Evolutionary conservation across 2,888 invertebrate genomes (phyloP).

Genomic region (Ophion obscuratus): DNA sequence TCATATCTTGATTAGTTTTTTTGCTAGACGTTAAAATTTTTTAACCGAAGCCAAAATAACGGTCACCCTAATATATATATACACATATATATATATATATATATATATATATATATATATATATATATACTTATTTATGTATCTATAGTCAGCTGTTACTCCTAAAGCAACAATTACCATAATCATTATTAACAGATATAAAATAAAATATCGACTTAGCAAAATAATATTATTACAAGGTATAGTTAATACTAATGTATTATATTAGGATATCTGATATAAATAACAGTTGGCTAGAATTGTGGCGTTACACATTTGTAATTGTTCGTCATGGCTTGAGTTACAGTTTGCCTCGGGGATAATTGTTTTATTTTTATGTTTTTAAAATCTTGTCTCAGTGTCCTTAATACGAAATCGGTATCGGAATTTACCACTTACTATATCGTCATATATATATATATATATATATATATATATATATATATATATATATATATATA

Average conservation of each 20-base stretch:
- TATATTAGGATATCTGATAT: conserved; percentile 44
- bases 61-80: too few relatives aligned
- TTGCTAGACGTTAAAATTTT: too few relatives aligned
- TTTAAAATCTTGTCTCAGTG: not conserved
- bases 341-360: conserved; percentile 4
- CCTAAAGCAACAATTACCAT: not conserved
- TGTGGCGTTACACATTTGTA: conserved; percentile 29
- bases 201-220: conserved; percentile 15
- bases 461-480: conserved; percentile 23
- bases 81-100: too few relatives aligned
- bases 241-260: conserved; percentile 8
- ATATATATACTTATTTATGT: too few relatives aligned
- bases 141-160: not conserved
- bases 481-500: conserved; percentile 34
- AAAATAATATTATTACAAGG: not conserved
- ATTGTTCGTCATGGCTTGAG: not conserved
- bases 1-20: too few relatives aligned
- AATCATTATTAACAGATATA: conserved; percentile 13
- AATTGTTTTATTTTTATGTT: not conserved
- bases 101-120: too few relatives aligned
- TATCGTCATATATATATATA: conserved; percentile 47
- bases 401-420: conserved; percentile 13
- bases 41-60: too few relatives aligned
- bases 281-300: conserved; percentile 59
- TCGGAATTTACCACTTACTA: conserved; percentile 51